A percentile compares a stretch with the other conserved stretches of the same genome.
Evolutionary conservation across 2,888 invertebrate species (phyloP).

Genomic region (Bembecia ichneumoniformis): DNA sequence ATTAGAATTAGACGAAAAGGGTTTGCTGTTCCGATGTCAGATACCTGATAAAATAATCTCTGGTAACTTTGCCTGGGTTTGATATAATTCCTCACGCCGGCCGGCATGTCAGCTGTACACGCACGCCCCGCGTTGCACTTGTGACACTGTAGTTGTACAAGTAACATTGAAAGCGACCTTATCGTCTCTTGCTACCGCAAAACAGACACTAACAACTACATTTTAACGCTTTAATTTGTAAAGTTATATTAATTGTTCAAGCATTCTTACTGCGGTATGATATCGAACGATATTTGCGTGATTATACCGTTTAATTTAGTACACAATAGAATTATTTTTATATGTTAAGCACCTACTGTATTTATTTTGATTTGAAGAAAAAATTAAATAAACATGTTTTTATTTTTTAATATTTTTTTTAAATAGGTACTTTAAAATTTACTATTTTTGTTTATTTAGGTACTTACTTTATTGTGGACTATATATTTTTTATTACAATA

Average conservation of each 20-base stretch:
- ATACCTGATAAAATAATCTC: neutral
- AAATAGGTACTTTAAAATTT: no score
- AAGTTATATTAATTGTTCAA: no score
- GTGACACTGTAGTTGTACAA: constrained; percentile 21
- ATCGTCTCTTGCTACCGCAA: constrained; percentile 40
- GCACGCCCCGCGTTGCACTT: constrained; percentile 21
- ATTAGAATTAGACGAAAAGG: neutral
- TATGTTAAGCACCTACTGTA: neutral
- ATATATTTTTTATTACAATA: no score
- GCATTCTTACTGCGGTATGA: constrained; percentile 7
- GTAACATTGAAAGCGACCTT: constrained; percentile 62
- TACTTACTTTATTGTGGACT: no score
- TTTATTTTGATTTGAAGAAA: neutral
- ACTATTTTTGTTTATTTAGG: no score
- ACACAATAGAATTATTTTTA: neutral
- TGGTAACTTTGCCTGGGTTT: neutral
- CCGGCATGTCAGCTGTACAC: constrained; percentile 29
- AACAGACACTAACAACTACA: constrained; percentile 19
- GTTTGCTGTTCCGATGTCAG: neutral
- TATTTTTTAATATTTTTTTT: no score
- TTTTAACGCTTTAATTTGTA: no score
- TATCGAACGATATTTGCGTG: neutral
- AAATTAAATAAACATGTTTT: no score
- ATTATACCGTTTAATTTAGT: neutral
- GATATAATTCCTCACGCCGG: constrained; percentile 22